phyloP scores from a whole-genome alignment of 1,140 invertebrate species.

The Megalopta genalis region DNA sequence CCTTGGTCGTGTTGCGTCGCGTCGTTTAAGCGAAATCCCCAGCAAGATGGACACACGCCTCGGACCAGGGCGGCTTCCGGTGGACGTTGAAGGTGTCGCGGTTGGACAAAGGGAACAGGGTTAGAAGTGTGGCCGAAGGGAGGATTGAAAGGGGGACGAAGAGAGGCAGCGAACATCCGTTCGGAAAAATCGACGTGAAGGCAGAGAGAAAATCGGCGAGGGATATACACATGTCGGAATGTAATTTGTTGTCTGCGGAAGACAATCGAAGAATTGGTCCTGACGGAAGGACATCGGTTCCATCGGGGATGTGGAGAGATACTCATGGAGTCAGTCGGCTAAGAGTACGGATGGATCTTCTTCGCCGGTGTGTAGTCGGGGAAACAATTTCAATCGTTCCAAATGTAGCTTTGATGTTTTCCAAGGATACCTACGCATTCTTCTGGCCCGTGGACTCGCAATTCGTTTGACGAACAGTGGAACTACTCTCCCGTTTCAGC shows the following conservation, averaged over 20 bases:
- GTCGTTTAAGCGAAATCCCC: neutral
- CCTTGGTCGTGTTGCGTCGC: no score
- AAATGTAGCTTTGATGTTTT: slow-evolving; percentile 73
- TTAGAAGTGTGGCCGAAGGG: no score
- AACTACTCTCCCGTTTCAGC: slow-evolving; percentile 34
- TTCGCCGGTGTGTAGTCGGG: slow-evolving; percentile 27
- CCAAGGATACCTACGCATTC: slow-evolving; percentile 70
- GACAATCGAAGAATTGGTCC: slow-evolving; percentile 71
- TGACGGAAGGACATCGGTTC: slow-evolving; percentile 43
- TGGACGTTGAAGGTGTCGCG: slow-evolving; percentile 2
- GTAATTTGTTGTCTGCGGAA: slow-evolving; percentile 74
- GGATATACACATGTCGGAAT: slow-evolving; percentile 66
- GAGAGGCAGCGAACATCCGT: slow-evolving; percentile 48
- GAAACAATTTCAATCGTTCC: slow-evolving; percentile 77
- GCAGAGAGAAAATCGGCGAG: slow-evolving; percentile 16
- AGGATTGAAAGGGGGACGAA: no score
- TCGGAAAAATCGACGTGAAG: slow-evolving; percentile 33
- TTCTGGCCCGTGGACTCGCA: slow-evolving; percentile 45
- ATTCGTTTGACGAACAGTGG: slow-evolving; percentile 51
- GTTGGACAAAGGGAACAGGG: slow-evolving; percentile 29
- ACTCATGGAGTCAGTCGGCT: slow-evolving; percentile 34
- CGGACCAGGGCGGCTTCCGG: neutral
- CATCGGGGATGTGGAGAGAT: slow-evolving; percentile 25
- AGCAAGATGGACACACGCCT: neutral
- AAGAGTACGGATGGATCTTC: slow-evolving; percentile 31